Evolutionary conservation across 2,797 vertebrate species (phyloP).

Genomic region (Scarus forsteni): DNA sequence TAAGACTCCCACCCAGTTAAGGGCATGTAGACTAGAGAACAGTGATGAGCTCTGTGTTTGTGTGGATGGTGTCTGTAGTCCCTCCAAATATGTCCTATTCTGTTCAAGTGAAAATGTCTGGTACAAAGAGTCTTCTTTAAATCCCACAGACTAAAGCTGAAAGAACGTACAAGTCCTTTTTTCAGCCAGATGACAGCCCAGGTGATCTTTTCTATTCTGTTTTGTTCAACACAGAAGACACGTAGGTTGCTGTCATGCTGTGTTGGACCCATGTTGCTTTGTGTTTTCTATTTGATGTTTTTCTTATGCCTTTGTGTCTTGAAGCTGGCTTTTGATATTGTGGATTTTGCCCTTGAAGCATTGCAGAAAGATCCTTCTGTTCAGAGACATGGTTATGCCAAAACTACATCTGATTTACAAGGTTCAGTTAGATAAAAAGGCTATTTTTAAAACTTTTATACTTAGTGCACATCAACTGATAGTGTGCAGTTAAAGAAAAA

Average conservation of each 20-base stretch:
- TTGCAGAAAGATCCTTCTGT: background rate
- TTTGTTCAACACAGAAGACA: background rate
- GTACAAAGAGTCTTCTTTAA: background rate
- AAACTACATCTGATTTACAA: slow-evolving; percentile 14
- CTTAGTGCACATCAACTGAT: background rate
- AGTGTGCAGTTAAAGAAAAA: background rate
- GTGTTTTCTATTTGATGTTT: slow-evolving; percentile 5
- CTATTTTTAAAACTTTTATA: slow-evolving; percentile 25
- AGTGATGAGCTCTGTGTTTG: slow-evolving; percentile 2
- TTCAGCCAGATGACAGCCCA: background rate
- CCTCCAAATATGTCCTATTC: background rate
- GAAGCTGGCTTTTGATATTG: slow-evolving; percentile 2
- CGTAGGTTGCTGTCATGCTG: background rate
- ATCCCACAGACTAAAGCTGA: background rate
- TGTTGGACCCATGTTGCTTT: background rate
- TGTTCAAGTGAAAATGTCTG: background rate
- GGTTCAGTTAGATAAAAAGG: slow-evolving; percentile 10
- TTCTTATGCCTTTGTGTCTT: background rate
- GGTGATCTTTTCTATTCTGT: background rate
- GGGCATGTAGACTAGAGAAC: background rate
- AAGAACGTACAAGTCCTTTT: background rate
- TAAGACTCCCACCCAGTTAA: slow-evolving; percentile 15
- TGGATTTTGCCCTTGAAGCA: slow-evolving; percentile 39
- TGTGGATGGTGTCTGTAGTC: background rate
- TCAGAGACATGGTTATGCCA: slow-evolving; percentile 22